Evolutionary conservation across 2,797 vertebrate species (phyloP), one percentile per base, ranked within the genome.

Genomic region (Sylvia borin): DNA sequence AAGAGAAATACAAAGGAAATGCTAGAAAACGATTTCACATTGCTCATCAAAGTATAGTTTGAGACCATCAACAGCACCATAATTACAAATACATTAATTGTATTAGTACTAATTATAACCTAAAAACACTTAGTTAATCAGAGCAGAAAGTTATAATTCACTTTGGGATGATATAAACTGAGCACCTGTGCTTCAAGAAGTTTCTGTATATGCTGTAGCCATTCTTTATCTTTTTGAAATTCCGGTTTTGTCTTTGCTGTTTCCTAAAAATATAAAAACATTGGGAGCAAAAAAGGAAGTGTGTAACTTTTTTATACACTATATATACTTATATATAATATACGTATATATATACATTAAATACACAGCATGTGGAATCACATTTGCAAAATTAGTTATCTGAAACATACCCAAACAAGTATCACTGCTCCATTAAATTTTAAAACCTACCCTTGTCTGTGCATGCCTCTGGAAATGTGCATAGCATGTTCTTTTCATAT

Each of bases 151-250:
- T 82, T 95, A 50, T 53, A 92, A 88, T 90, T 78, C 34, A 89
- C 70, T 62, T 88, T 92, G 16, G 38, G 68, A 87, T 87, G 21
- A 79, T 57, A 70, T 14, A 83, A 96, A 92, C 50, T 25, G 68
- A 96, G 84, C 96, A 99, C 99, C 99, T 99, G 98, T 97, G 98
- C 98, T 97, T 99, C 98, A 86, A 98, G 98, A 97, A 99, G 98
- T 94, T 98, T 98, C 95, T 98, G 97, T 85, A 99, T 92, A 61
- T 98, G 97, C 29, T 98, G 95, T 91, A 99, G 97, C 99, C 99
- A 99, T 90, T 98, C 98, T 93, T 98, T 97, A 95, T 99, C 98
- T 95, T 97, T 96, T 85, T 97, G 97, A 91, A 94, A 95, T 85
- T 98, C 97, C 60, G 94, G 95, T 65, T 95, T 96, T 75, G 92